Conservation (phyloP, 2,113 vertebrate species). For the Rhinopomastus cyanomelas region DNA sequence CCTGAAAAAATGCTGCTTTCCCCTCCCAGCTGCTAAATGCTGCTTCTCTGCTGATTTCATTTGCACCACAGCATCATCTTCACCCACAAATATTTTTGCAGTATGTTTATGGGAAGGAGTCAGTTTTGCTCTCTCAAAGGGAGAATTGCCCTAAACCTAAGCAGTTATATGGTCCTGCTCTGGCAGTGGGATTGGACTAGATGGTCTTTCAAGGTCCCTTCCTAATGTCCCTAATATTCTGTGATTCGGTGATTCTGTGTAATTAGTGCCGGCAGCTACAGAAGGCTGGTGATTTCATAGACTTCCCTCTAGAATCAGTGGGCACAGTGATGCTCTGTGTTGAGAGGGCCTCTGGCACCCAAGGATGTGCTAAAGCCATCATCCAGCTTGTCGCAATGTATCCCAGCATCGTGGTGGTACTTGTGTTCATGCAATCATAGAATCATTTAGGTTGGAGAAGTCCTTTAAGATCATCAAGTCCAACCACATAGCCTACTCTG, state of each 20-base stretch:
- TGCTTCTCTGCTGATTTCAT: not conserved
- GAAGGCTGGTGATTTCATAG: not conserved
- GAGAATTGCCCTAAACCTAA: not conserved
- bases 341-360: not conserved
- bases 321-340: not conserved
- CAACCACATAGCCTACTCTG: too few relatives aligned
- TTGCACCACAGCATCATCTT: not conserved
- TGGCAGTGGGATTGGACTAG: too few relatives aligned
- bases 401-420: not conserved
- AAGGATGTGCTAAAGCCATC: not conserved
- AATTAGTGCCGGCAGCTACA: not conserved
- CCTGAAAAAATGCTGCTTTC: not conserved
- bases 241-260: too few relatives aligned
- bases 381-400: not conserved
- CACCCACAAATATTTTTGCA: not conserved
- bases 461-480: too few relatives aligned
- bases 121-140: not conserved
- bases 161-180: too few relatives aligned
- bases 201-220: too few relatives aligned
- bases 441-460: too few relatives aligned
- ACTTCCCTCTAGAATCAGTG: not conserved
- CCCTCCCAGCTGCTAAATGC: conserved; percentile 26
- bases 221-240: too few relatives aligned
- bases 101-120: not conserved
- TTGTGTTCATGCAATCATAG: not conserved